Conservation (phyloP, 2,888 invertebrate species). For the Tiliacea citrago region DNA sequence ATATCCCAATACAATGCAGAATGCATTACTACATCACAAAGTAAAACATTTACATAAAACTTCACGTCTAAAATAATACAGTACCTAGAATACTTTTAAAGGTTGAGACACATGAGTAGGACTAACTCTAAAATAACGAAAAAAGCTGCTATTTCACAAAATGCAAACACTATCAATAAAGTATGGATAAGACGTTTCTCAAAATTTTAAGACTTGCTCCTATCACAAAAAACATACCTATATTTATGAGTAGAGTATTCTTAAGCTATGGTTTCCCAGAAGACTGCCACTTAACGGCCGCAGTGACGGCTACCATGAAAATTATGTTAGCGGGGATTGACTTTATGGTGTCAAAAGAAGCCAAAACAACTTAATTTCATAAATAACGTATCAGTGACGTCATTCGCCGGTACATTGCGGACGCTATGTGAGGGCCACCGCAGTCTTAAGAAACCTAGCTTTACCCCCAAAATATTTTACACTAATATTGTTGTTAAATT, state of each 20-base stretch:
- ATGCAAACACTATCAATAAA: too few relatives aligned
- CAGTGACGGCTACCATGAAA: neutral
- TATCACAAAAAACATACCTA: neutral
- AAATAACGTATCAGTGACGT: neutral
- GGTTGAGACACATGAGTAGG: neutral
- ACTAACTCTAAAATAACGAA: neutral
- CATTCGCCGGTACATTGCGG: neutral
- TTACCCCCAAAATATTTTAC: neutral
- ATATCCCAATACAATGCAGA: neutral
- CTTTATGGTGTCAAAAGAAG: too few relatives aligned
- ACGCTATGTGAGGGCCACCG: neutral
- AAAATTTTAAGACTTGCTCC: neutral
- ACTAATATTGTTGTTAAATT: conserved; percentile 5
- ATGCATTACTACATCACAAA: neutral
- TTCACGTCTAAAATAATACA: neutral
- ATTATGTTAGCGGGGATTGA: neutral
- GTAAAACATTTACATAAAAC: neutral
- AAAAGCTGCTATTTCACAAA: too few relatives aligned
- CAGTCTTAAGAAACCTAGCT: neutral
- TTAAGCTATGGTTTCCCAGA: neutral
- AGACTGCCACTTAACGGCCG: neutral
- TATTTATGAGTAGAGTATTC: neutral
- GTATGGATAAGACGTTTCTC: neutral
- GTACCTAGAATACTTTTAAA: neutral
- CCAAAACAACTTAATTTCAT: neutral